These are phyloP conservation scores for Branchellion lobata DNA, from an alignment of 2,888 invertebrate species.

Conservation along the genomic window DNA sequence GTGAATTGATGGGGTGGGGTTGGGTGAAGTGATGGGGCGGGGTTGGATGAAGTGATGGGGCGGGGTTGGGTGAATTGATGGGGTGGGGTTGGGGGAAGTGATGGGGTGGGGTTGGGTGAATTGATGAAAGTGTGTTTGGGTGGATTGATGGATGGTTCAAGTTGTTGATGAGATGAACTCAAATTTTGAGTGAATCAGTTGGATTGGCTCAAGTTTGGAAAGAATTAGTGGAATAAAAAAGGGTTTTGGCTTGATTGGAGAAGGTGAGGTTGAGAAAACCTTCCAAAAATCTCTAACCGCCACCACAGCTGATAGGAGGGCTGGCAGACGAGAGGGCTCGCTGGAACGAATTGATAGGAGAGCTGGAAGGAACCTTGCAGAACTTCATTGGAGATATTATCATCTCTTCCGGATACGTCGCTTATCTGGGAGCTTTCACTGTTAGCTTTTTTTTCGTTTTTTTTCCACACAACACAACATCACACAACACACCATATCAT, in stretches of 20 bases:
- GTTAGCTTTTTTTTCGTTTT: conserved; percentile 54
- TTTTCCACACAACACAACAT: neutral
- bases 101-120: neutral
- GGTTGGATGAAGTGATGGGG: too few relatives aligned
- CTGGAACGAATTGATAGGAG: conserved; percentile 62
- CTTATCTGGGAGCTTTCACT: conserved; percentile 63
- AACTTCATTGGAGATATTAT: conserved; percentile 62
- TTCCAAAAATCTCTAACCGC: too few relatives aligned
- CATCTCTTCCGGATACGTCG: conserved; percentile 60
- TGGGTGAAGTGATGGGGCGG: too few relatives aligned
- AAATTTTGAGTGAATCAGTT: too few relatives aligned
- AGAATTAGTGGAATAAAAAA: too few relatives aligned
- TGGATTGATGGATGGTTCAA: neutral
- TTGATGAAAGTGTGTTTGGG: neutral
- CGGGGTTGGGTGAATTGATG: neutral
- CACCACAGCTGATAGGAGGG: conserved; percentile 56
- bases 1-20: too few relatives aligned
- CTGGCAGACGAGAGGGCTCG: conserved; percentile 63
- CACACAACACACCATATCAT: too few relatives aligned
- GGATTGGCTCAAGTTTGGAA: too few relatives aligned
- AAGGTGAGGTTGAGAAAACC: too few relatives aligned
- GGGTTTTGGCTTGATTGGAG: too few relatives aligned
- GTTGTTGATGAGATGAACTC: neutral
- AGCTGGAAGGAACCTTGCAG: conserved; percentile 57
- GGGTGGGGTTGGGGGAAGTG: neutral